phyloP scores from a whole-genome alignment of 1,140 invertebrate genomes.

The Drosophila ananassae region DNA sequence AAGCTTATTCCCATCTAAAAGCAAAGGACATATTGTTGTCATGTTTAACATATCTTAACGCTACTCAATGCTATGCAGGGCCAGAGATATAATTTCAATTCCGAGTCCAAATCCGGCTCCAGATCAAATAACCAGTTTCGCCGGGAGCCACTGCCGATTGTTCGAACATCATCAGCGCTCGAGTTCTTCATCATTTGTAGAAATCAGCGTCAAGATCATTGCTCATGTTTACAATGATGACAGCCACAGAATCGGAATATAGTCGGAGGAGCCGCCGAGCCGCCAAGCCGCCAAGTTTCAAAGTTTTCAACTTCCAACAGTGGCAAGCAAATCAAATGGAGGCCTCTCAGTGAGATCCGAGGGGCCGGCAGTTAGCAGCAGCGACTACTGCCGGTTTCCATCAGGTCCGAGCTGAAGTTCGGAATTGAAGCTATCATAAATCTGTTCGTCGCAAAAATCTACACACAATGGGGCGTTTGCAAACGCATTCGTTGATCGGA shows the following conservation, averaged over 20 bases:
- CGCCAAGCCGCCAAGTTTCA: not conserved
- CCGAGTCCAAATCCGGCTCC: slow-evolving; percentile 19
- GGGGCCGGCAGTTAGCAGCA: slow-evolving; percentile 13
- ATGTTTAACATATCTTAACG: slow-evolving; percentile 83
- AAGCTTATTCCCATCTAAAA: slow-evolving; percentile 36
- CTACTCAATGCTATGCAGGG: slow-evolving; percentile 68
- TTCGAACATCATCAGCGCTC: slow-evolving; percentile 67
- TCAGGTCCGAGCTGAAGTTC: slow-evolving; percentile 34
- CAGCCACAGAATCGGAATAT: slow-evolving; percentile 49
- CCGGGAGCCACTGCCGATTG: slow-evolving; percentile 15
- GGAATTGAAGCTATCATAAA: slow-evolving; percentile 80
- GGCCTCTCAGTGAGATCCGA: slow-evolving; percentile 26
- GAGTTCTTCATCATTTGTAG: slow-evolving; percentile 84
- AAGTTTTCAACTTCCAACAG: not conserved
- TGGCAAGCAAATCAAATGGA: slow-evolving; percentile 20
- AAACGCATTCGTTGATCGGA: slow-evolving; percentile 80
- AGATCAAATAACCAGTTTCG: slow-evolving; percentile 44
- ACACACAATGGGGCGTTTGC: slow-evolving; percentile 82
- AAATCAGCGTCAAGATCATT: slow-evolving; percentile 84
- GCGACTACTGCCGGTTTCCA: slow-evolving; percentile 36
- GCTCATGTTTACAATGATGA: slow-evolving; percentile 84
- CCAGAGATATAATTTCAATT: slow-evolving; percentile 32
- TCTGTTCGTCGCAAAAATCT: slow-evolving; percentile 82
- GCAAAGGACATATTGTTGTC: slow-evolving; percentile 77
- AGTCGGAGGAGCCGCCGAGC: slow-evolving; percentile 10